phyloP scores from a whole-genome alignment of 37 sponge, comb jelly and placozoan species.

The Ephydatia muelleri region DNA sequence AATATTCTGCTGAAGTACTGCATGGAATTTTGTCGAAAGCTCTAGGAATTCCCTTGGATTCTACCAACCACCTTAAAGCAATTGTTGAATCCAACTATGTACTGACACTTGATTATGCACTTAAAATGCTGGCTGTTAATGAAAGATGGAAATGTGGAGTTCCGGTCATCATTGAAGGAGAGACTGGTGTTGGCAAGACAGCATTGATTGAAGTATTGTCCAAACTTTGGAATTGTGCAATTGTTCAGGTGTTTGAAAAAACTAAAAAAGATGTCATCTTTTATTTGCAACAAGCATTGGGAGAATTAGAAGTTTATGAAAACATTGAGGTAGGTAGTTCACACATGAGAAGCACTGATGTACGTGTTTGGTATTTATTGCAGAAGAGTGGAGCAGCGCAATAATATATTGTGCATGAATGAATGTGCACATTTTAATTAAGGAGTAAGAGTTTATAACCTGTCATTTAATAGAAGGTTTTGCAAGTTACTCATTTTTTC shows the following conservation, averaged over 20 bases:
- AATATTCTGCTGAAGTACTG: constrained; percentile 28
- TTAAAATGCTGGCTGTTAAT: constrained; percentile 73
- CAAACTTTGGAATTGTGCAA: constrained; percentile 69
- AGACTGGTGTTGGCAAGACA: constrained; percentile 97
- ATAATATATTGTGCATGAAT: no score
- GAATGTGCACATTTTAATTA: no score
- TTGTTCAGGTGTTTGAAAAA: constrained; percentile 3
- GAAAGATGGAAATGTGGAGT: constrained; percentile 76
- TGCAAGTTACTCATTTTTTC: no score
- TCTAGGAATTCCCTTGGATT: constrained; percentile 35
- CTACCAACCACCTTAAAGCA: constrained; percentile 16
- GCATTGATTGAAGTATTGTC: constrained; percentile 87
- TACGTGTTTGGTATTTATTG: no score
- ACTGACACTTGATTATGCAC: constrained; percentile 64
- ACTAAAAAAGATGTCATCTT: not conserved
- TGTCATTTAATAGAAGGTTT: no score
- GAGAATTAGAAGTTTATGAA: not conserved
- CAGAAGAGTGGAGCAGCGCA: no score
- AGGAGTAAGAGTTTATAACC: no score
- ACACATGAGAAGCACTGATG: no score
- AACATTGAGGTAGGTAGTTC: not conserved
- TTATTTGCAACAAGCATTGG: not conserved
- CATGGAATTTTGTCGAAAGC: constrained; percentile 56
- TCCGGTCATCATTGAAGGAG: constrained; percentile 94
- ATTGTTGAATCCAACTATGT: constrained; percentile 68